A percentile compares a stretch with the other conserved stretches of the same genome.
Evolutionary conservation across 2,113 vertebrate genomes (phyloP).

Genomic region (Chauna torquata): DNA sequence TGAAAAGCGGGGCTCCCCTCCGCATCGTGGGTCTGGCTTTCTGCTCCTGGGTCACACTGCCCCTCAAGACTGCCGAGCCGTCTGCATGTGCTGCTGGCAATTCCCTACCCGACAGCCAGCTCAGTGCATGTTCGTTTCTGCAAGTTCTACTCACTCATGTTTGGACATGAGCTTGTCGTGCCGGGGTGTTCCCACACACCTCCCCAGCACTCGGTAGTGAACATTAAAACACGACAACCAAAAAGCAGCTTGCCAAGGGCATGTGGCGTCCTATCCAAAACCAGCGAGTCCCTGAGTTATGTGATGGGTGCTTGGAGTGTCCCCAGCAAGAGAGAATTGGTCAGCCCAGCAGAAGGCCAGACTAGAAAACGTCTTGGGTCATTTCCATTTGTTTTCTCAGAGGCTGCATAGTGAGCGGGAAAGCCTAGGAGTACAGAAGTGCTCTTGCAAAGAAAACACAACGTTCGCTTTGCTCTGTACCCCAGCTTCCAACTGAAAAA

Average conservation of each 20-base stretch:
- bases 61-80: neutral
- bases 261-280: neutral
- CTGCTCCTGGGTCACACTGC: neutral
- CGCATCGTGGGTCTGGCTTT: neutral
- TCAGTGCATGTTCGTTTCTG: neutral
- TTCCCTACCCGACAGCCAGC: neutral
- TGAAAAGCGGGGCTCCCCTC: neutral
- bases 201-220: neutral
- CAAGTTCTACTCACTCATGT: neutral
- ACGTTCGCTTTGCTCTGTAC: neutral
- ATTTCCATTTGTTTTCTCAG: neutral
- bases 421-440: neutral
- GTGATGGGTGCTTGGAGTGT: neutral
- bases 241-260: neutral
- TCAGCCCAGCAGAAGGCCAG: neutral
- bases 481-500: neutral
- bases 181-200: neutral
- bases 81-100: neutral
- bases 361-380: neutral
- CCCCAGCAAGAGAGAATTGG: neutral
- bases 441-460: neutral
- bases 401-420: neutral
- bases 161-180: neutral
- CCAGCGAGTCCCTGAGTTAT: neutral
- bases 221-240: neutral